Evolutionary conservation across 1,140 invertebrate species (phyloP).

Genomic region (Batillaria attramentaria): DNA sequence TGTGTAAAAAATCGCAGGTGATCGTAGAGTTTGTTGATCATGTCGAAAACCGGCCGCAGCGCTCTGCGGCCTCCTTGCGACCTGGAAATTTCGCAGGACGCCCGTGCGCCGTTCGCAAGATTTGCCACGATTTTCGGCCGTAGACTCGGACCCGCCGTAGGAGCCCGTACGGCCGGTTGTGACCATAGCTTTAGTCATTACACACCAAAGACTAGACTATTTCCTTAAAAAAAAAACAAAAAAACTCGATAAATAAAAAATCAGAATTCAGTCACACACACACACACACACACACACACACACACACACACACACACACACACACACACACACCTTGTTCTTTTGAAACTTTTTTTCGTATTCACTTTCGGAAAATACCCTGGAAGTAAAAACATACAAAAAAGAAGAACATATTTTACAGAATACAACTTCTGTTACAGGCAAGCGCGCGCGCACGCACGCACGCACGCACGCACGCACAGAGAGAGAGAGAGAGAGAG

Average conservation of each 20-base stretch:
- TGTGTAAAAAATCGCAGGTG: too few species aligned
- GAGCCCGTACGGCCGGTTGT: neutral
- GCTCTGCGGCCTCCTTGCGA: neutral
- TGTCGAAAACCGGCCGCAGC: too few species aligned
- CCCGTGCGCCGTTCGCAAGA: neutral
- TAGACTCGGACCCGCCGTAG: neutral
- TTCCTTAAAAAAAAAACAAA: neutral
- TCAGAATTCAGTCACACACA: neutral
- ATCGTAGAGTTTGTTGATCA: too few species aligned
- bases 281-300: neutral
- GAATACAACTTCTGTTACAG: neutral
- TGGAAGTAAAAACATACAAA: neutral
- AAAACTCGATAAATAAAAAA: neutral
- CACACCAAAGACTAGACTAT: neutral
- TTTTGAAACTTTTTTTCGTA: too few species aligned
- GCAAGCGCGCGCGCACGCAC: too few species aligned
- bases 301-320: neutral
- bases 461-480: too few species aligned
- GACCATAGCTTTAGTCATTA: neutral
- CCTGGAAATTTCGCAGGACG: neutral
- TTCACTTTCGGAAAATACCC: too few species aligned
- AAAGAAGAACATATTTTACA: neutral
- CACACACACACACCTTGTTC: neutral
- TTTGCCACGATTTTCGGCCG: neutral
- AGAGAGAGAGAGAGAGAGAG: too few species aligned